Evolutionary conservation across 2,797 vertebrate genomes (phyloP).

Genomic region (Pagetopsis macropterus): DNA sequence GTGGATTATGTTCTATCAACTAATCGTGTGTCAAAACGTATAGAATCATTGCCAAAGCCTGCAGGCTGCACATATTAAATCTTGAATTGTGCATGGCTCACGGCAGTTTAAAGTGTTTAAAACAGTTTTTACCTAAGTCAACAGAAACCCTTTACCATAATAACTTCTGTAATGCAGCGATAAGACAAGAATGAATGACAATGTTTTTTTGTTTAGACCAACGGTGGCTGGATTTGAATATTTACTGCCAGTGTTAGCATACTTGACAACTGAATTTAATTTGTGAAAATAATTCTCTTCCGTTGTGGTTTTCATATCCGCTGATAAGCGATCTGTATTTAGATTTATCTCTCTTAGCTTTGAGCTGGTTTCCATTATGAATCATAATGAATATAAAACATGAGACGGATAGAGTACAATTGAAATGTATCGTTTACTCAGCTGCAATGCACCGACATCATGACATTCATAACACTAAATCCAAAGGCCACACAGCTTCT

Average conservation of each 20-base stretch:
- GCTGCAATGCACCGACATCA: not conserved
- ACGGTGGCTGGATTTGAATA: slow-evolving; percentile 29
- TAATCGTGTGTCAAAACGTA: slow-evolving; percentile 64
- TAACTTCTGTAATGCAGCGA: slow-evolving; percentile 25
- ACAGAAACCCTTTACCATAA: slow-evolving; percentile 28
- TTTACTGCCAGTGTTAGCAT: slow-evolving; percentile 41
- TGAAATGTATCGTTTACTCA: slow-evolving; percentile 8
- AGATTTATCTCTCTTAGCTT: slow-evolving; percentile 36
- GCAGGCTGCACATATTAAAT: slow-evolving; percentile 24
- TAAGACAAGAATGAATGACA: slow-evolving; percentile 1
- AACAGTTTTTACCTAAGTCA: slow-evolving; percentile 9
- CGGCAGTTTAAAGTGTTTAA: slow-evolving; percentile 1
- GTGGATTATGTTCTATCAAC: slow-evolving; percentile 48
- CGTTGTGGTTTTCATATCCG: slow-evolving; percentile 60
- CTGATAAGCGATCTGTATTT: slow-evolving; percentile 57
- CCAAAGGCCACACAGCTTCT: not conserved
- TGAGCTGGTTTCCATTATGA: slow-evolving; percentile 12
- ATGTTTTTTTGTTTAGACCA: slow-evolving; percentile 13
- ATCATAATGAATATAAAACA: slow-evolving; percentile 23
- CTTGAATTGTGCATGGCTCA: slow-evolving; percentile 13
- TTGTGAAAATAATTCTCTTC: slow-evolving; percentile 55
- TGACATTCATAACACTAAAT: slow-evolving; percentile 2
- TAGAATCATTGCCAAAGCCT: slow-evolving; percentile 25
- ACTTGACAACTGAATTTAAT: slow-evolving; percentile 64
- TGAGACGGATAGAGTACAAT: not conserved